Base-by-base conservation (phyloP, 1,140 invertebrate species). In the Bombus breviceps region DNA sequence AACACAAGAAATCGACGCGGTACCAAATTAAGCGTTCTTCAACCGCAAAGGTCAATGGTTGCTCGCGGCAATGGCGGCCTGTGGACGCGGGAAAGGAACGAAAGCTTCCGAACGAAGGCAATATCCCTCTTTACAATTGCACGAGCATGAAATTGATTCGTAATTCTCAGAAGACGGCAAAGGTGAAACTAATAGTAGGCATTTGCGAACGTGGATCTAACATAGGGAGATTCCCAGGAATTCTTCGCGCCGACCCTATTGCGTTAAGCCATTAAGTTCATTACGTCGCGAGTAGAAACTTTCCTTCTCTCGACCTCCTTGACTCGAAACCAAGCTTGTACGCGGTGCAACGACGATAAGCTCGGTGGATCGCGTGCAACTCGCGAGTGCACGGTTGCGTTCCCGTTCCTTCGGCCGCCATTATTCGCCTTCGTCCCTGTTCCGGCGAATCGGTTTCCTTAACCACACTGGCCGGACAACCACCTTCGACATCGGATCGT, bases 291-390 rank as follows among this genome's bases (percentile, higher is more conserved):
- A 43, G 41, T 66, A 83, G 71, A 73, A 78, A 53, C 57, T 74
- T 71, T 81, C 47, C 22, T 41, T 80, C 78, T 68, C 74, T 71
- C 77, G 77, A 47, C 69, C 69, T 47, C 69, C 57, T 75, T 37
- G 53, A 18, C 69, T 85, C 53, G 83, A 41, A n/a, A 34, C 37
- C 47, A 43, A 79, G 75, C 47, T 84, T 66, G 28, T 41, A 37
- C 39, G 69, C 62, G 32, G 4, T 64, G 41, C 25, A n/a, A 13
- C 39, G 34, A 66, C 59, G 77, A 79, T 86, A 81, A 82, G 34
- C 68, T 81, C 74, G 69, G 84, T 85, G 89, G 74, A 90, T 91
- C 90, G 88, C 89, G 90, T 89, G 90, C 89, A 82, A 72, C 78
- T 10, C 41, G 73, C 73, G 73, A 53, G n/a, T 73, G 9, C 22